Evolutionary conservation across 1,140 invertebrate genomes (phyloP).

Genomic region (Neodiprion virginianus): DNA sequence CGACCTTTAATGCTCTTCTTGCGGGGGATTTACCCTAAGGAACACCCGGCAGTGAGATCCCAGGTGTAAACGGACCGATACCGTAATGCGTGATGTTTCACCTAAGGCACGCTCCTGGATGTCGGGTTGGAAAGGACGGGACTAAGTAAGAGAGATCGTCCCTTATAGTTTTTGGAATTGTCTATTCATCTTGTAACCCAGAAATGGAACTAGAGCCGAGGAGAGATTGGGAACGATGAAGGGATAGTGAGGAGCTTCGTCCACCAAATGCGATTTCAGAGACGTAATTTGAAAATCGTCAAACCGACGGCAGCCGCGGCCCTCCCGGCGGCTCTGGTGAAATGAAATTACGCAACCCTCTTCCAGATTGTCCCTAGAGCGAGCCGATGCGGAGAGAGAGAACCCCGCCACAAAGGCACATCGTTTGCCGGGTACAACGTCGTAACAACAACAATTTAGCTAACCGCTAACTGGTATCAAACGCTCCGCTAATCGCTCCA

Average conservation of each 20-base stretch:
- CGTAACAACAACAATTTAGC: slow-evolving; percentile 52
- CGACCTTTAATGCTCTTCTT: not conserved
- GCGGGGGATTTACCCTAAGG: not conserved
- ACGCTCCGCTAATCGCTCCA: slow-evolving; percentile 56
- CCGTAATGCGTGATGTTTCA: too few relatives aligned
- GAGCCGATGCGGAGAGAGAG: not conserved
- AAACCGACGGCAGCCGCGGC: slow-evolving; percentile 55
- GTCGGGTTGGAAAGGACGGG: too few relatives aligned
- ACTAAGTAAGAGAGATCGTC: too few relatives aligned
- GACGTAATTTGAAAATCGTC: slow-evolving; percentile 62
- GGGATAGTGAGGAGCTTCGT: slow-evolving; percentile 20
- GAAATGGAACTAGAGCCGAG: slow-evolving; percentile 14
- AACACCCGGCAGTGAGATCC: not conserved
- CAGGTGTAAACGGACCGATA: too few relatives aligned
- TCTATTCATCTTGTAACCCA: not conserved
- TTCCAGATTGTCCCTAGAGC: slow-evolving; percentile 28
- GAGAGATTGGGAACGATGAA: slow-evolving; percentile 16
- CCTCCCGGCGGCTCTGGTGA: slow-evolving; percentile 59
- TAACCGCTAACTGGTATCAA: slow-evolving; percentile 42
- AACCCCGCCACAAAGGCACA: slow-evolving; percentile 50
- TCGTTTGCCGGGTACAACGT: slow-evolving; percentile 51
- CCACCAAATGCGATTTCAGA: slow-evolving; percentile 57
- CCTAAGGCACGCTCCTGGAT: too few relatives aligned
- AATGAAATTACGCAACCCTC: slow-evolving; percentile 63
- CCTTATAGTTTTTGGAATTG: too few relatives aligned